These are phyloP conservation scores for Acromyrmex heyeri DNA, from an alignment of 1,140 invertebrate species.

Conservation along the genomic window DNA sequence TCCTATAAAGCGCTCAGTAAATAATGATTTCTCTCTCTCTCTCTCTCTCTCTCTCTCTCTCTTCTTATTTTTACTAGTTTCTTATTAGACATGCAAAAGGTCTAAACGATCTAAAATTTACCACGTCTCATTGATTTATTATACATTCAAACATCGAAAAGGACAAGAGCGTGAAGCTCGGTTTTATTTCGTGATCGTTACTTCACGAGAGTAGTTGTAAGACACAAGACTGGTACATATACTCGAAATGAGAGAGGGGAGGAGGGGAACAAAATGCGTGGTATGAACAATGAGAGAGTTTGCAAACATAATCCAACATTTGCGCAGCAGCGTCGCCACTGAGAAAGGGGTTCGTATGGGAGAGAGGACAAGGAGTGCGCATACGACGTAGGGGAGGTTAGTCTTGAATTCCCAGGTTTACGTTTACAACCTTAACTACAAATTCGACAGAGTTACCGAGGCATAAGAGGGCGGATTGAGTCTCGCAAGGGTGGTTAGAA, in stretches of 20 bases:
- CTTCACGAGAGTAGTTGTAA: slow-evolving; percentile 67
- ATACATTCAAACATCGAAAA: background rate
- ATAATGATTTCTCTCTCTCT: too few relatives aligned
- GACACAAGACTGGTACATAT: slow-evolving; percentile 67
- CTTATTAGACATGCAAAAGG: background rate
- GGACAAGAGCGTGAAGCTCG: slow-evolving; percentile 25
- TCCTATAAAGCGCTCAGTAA: too few relatives aligned
- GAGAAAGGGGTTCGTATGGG: slow-evolving; percentile 75
- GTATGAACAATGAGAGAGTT: slow-evolving; percentile 78
- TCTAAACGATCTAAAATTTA: background rate
- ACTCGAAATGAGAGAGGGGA: slow-evolving; percentile 30
- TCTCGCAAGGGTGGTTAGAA: slow-evolving; percentile 85
- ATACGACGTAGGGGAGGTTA: slow-evolving; percentile 32
- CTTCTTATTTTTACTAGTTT: background rate
- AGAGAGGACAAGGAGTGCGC: slow-evolving; percentile 49
- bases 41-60: too few relatives aligned
- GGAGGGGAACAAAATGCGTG: slow-evolving; percentile 70
- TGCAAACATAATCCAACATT: slow-evolving; percentile 80
- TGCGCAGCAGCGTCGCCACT: slow-evolving; percentile 76
- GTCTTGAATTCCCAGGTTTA: slow-evolving; percentile 85
- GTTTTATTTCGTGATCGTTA: slow-evolving; percentile 68
- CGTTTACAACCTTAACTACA: slow-evolving; percentile 86
- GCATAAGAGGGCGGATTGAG: slow-evolving; percentile 84
- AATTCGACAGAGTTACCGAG: slow-evolving; percentile 86
- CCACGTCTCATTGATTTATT: background rate